phyloP scores from a whole-genome alignment of 2,797 vertebrate genomes.

The Ctenosaura bakeri region DNA sequence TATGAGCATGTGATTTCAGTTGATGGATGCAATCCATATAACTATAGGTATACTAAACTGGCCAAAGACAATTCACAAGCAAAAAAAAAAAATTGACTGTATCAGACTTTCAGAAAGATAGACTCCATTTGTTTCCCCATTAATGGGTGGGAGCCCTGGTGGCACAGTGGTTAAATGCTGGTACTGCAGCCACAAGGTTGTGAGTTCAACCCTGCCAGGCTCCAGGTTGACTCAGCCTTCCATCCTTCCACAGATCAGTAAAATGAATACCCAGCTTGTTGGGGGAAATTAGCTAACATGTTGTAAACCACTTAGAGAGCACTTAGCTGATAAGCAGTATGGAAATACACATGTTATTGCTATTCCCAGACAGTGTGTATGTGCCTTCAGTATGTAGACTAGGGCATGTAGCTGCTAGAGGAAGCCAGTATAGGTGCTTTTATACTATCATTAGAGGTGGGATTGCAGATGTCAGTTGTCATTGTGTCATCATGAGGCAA shows the following conservation, averaged over 20 bases:
- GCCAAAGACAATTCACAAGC: background rate
- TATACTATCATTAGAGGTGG: background rate
- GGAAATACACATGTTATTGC: too few species aligned
- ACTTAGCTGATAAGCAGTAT: too few species aligned
- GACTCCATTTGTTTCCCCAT: background rate
- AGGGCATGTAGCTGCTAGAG: background rate
- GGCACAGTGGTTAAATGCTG: too few species aligned
- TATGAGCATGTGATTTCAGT: conserved; percentile 26
- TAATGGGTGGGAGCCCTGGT: background rate
- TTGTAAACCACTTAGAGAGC: too few species aligned
- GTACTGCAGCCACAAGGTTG: too few species aligned
- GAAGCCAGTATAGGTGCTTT: background rate
- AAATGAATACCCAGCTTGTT: too few species aligned
- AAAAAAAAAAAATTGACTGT: background rate
- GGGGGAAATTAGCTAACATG: too few species aligned
- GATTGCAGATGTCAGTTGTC: background rate
- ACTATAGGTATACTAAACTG: background rate
- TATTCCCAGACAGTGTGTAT: background rate
- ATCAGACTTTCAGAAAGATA: conserved; percentile 16
- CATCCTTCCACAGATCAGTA: too few species aligned
- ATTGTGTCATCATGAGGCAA: conserved; percentile 12
- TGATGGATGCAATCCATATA: background rate
- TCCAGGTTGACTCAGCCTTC: too few species aligned
- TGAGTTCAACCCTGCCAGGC: too few species aligned
- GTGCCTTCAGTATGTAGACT: background rate